Evolutionary conservation across 2,888 invertebrate genomes (phyloP), one percentile per base, ranked within the genome.

Genomic region (Mesopsocus fuscifrons): DNA sequence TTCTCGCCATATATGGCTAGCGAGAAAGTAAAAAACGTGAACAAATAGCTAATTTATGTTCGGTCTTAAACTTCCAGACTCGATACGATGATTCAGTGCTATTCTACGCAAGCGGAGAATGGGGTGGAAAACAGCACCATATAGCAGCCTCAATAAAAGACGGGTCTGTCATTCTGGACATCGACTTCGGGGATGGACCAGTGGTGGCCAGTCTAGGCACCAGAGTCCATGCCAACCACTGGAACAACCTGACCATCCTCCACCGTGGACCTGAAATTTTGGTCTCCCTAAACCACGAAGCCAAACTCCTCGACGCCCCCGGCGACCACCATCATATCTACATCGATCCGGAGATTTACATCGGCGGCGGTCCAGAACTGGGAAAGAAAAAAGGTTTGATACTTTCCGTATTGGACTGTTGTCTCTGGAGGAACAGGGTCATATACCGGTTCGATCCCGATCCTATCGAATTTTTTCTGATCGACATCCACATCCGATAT

Each of bases 291-390:
- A 87, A 92, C 60, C 68, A 74, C 41, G 75, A 78, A 53, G 70
- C 65, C 23, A 72, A 76, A 51, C 65, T 70, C 0, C 68, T 83
- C 42, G 77, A 81, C 55, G 67, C 85, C 35, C 76, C 78, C 1
- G 79, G 79, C 9, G 71, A 72, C 57, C 71, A 69, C 46, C 65
- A 69, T 42, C 72, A 80, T 57, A 69, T 92, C 47, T 82, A 87
- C 52, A 85, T 92, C 49, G 91, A 92, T 65, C 91, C 92, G 26
- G 87, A 89, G 62, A 85, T 92, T 51, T 91, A 89, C 59, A 82
- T 92, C 50, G 85, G 87, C 40, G 85, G 85, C 13, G 89, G 88
- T 2, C 83, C 87, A 2, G 83, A 84, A 57, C 60, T 84, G 47
- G 68, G 80, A 55, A 83, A 84, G 61, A 83, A 82, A 65, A 76